A percentile compares a stretch with the other conserved stretches of the same genome.
Evolutionary conservation across 2,888 invertebrate genomes (phyloP).

Genomic region (Calameuta idolon): DNA sequence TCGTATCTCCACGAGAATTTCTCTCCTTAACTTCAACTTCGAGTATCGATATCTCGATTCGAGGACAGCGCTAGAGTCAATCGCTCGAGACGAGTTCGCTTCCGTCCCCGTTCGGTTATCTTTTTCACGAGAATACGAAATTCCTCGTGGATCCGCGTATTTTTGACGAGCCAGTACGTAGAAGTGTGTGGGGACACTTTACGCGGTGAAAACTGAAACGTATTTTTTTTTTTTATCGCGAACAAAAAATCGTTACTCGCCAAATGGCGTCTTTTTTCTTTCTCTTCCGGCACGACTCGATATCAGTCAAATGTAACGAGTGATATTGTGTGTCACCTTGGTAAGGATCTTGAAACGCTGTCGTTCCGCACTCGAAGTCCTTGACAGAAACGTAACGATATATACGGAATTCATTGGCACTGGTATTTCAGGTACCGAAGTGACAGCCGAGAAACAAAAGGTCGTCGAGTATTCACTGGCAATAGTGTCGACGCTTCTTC

Average conservation of each 20-base stretch:
- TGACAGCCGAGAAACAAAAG: neutral
- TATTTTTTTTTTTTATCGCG: neutral
- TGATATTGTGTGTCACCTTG: neutral
- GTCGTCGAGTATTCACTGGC: neutral
- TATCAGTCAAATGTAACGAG: neutral
- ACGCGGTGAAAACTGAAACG: neutral
- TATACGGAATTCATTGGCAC: neutral
- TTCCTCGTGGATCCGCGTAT: neutral
- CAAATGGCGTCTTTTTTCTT: neutral
- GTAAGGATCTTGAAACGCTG: neutral
- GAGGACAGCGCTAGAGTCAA: neutral
- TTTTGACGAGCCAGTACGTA: neutral
- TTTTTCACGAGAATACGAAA: neutral
- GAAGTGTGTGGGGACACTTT: neutral
- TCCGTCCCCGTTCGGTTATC: neutral
- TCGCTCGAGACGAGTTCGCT: neutral
- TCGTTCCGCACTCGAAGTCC: neutral
- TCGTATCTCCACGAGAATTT: neutral
- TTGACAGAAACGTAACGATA: neutral
- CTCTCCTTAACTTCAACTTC: neutral
- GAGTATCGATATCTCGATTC: neutral
- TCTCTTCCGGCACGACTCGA: neutral
- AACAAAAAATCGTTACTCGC: neutral
- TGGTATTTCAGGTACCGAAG: neutral
- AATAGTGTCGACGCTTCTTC: neutral